Base-by-base conservation (phyloP, 2,888 invertebrate genomes). In the Andrena minutula region DNA sequence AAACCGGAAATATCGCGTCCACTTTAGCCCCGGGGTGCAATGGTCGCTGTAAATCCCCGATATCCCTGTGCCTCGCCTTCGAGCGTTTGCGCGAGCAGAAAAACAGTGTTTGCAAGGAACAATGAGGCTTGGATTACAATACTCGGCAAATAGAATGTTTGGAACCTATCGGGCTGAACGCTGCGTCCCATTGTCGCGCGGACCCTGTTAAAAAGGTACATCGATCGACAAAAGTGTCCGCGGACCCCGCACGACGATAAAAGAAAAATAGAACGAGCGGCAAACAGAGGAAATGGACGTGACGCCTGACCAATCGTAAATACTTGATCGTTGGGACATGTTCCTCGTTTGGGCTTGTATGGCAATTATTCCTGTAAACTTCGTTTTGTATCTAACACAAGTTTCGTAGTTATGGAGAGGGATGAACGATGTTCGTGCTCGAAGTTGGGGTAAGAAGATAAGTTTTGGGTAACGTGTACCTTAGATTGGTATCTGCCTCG, bases 71-170 rank as follows among this genome's bases (percentile, higher is more conserved):
- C 51, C 51, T 51, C 73, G 61, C 58, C 73, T 72, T 58, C 58
- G 51, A 56, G 63, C 71, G 85, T 84, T 86, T 83, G 79, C 75
- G 69, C 75, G 53, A 26, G 71, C 75, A 71, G 76, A 83, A 84
- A 90, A 89, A 89, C 86, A 79, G 87, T 90, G 87, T 91, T 90
- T 89, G 86, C 86, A 80, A 90, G 86, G 90, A 91, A 92, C 92
- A 92, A 92, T 92, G 90, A 89, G 88, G 83, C 84, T 86, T 83
- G 91, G 91, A 90, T 92, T 92, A 92, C 92, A 92, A 92, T 92
- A 89, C 88, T 87, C 86, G 86, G 88, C 90, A 91, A 92, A 92
- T 88, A 90, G 91, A 92, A 92, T 91, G 91, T 91, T 89, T 70
- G 88, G 84, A 88, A 83, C 88, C 86, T 90, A 91, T 92, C 89